These are phyloP conservation scores for Sarcophilus harrisii DNA, from an alignment of 2,797 vertebrate genomes.

Conservation along the genomic window DNA sequence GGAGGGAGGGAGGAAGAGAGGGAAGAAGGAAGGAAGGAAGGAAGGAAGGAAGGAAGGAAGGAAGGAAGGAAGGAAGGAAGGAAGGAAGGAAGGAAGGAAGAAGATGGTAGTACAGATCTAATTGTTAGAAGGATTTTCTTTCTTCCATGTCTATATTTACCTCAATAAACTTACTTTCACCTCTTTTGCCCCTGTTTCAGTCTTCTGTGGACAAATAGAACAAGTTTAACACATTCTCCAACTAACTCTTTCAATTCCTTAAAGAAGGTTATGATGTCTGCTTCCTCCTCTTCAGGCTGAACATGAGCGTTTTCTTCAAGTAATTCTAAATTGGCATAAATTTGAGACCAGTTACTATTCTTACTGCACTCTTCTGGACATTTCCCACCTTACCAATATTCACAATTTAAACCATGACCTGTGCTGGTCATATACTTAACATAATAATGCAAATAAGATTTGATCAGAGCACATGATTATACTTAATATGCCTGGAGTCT, in stretches of 20 bases:
- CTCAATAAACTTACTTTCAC: neutral
- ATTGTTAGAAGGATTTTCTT: neutral
- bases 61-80: too few species aligned
- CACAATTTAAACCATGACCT: neutral
- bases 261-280: neutral
- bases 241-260: neutral
- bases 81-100: neutral
- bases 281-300: neutral
- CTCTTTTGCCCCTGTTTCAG: neutral
- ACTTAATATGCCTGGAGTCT: neutral
- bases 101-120: neutral
- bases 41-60: too few species aligned
- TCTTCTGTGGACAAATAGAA: neutral
- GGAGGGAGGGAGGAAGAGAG: too few species aligned
- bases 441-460: neutral
- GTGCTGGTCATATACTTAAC: neutral
- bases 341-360: neutral
- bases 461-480: neutral
- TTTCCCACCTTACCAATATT: neutral
- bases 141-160: neutral
- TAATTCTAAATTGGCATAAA: neutral
- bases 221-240: neutral
- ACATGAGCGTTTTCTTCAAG: neutral
- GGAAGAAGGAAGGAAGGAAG: too few species aligned
- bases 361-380: neutral